Evolutionary conservation across 2,113 vertebrate species (phyloP), one percentile per base, ranked within the genome.

Genomic region (Oxyruncus cristatus): DNA sequence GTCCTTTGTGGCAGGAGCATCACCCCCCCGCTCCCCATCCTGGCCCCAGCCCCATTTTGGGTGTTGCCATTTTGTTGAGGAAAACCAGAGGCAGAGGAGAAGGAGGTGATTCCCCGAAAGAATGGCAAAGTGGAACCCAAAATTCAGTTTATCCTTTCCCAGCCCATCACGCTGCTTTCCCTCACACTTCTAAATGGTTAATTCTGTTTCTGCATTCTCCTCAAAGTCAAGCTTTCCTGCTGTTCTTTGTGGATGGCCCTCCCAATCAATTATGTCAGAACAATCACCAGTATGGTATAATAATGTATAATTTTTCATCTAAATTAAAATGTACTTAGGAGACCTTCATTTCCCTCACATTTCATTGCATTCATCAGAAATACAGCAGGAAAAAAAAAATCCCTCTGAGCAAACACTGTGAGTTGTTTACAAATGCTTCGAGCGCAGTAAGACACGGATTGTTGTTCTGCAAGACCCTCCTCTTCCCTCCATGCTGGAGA

Each of bases 281-380:
- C 88, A 96, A 95, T 92, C 83, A 96, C 95, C 89, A 92, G 88
- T 79, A 91, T 89, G 92, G 83, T 87, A 83, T 95, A 97, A 96
- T 96, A 97, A 96, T 85, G 77, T 82, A 94, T 93, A 94, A 96
- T 94, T 96, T 96, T 97, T 96, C 95, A 94, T 96, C 93, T 93
- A 96, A 96, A 97, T 97, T 97, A 96, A 96, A 95, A 96, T 85
- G 93, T 96, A 91, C 96, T 95, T 96, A 94, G 80, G 96, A 96
- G 95, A 96, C 93, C 86, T 95, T 96, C 61, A 92, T 96, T 97
- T 96, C 91, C 86, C 93, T 91, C 91, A 78, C 92, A 91, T 94
- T 96, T 94, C 83, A 87, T 92, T 93, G 94, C 96, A 96, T 96
- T 96, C 93, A 89, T 96, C 92, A 94, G 91, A 92, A 96, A 97